Conservation (phyloP, 2,888 invertebrate genomes). For the Iselma pallidipennis region DNA sequence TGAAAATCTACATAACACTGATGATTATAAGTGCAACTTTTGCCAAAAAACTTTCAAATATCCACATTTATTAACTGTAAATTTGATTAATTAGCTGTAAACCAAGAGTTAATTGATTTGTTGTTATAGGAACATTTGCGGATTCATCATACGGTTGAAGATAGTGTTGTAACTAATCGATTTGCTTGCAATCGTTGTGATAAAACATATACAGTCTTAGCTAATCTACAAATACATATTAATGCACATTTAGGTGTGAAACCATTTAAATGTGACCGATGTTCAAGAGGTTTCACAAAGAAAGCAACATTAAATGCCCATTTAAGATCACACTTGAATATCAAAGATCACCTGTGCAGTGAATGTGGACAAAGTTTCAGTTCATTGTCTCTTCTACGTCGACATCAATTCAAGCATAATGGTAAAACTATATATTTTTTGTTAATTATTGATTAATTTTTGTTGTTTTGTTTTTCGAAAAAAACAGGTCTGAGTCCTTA, state of each 20-base stretch:
- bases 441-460: too few species aligned
- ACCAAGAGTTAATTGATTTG: not conserved
- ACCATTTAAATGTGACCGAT: constrained; percentile 11
- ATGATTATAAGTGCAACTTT: constrained; percentile 7
- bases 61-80: constrained; percentile 7
- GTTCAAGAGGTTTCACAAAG: constrained; percentile 8
- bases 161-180: not conserved
- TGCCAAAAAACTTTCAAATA: constrained; percentile 4
- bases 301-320: not conserved
- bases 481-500: too few species aligned
- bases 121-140: constrained; percentile 3
- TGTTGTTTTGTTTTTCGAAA: too few species aligned
- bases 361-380: constrained; percentile 8
- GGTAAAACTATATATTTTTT: constrained; percentile 6
- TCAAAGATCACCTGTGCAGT: not conserved
- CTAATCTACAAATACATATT: constrained; percentile 8
- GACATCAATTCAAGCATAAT: constrained; percentile 6
- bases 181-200: constrained; percentile 6
- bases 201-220: constrained; percentile 1
- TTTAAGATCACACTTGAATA: not conserved
- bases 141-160: not conserved
- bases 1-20: not conserved
- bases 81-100: not conserved
- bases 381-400: not conserved
- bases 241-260: constrained; percentile 9